Conservation (phyloP, 2,888 invertebrate species). For the Furcula furcula region DNA sequence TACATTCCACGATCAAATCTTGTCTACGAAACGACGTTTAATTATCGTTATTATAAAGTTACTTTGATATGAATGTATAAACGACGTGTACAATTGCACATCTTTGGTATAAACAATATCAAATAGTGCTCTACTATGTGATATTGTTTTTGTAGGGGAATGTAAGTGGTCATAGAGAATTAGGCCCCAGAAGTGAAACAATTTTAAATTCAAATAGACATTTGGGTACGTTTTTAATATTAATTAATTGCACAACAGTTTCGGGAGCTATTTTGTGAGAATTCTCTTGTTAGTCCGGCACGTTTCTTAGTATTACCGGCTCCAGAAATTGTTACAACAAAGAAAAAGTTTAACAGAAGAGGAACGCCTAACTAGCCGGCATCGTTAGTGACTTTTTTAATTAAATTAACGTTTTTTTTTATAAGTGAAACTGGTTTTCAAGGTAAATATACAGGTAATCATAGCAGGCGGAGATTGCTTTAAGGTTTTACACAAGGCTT, state of each 20-base stretch:
- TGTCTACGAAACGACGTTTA: too few relatives aligned
- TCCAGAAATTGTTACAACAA: conserved; percentile 19
- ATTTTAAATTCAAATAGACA: too few relatives aligned
- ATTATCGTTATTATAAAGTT: too few relatives aligned
- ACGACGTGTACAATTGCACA: too few relatives aligned
- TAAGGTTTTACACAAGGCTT: conserved; percentile 6
- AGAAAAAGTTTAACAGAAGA: conserved; percentile 17
- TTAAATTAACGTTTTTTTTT: conserved; percentile 26
- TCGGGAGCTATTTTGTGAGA: conserved; percentile 3
- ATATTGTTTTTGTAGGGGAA: too few relatives aligned
- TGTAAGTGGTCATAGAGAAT: too few relatives aligned
- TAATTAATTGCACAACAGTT: conserved; percentile 4
- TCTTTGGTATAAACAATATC: too few relatives aligned
- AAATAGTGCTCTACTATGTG: too few relatives aligned
- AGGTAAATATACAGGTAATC: conserved; percentile 19
- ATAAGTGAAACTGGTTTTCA: conserved; percentile 14
- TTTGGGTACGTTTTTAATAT: too few relatives aligned
- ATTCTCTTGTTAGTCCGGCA: conserved; percentile 1
- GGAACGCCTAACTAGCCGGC: conserved; percentile 17
- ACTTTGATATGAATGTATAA: too few relatives aligned
- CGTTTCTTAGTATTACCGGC: conserved; percentile 14
- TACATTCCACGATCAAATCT: too few relatives aligned
- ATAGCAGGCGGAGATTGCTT: conserved; percentile 17
- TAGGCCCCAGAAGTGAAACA: too few relatives aligned
- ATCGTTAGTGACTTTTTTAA: conserved; percentile 27